phyloP scores from a whole-genome alignment of 2,888 invertebrate species.

The Serripes groenlandicus region DNA sequence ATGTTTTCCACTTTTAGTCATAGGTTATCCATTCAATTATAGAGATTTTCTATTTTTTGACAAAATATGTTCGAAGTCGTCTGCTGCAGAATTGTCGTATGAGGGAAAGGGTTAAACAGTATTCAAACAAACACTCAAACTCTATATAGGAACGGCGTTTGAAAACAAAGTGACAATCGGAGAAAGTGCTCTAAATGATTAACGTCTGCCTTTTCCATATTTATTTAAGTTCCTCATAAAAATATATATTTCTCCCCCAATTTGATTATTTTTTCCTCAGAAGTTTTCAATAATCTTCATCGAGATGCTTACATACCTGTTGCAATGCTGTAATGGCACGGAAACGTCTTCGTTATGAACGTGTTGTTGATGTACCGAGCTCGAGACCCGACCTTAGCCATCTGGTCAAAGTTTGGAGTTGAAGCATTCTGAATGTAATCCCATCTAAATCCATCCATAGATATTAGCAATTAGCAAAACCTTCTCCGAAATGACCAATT shows the following conservation, averaged over 20 bases:
- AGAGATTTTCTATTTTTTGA: no score
- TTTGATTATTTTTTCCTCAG: no score
- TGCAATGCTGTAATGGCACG: slow-evolving; percentile 91
- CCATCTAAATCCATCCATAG: slow-evolving; percentile 91
- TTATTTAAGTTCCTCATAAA: no score
- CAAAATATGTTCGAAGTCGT: no score
- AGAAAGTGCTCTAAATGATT: background rate
- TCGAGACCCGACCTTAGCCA: slow-evolving; percentile 88
- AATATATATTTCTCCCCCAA: no score
- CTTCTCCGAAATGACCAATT: slow-evolving; percentile 34
- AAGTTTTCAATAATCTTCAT: no score
- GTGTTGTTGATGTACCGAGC: slow-evolving; percentile 87
- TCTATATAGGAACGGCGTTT: no score
- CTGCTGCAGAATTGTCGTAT: no score
- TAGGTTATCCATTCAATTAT: no score
- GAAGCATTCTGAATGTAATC: slow-evolving; percentile 89
- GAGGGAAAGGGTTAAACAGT: no score
- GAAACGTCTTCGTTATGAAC: slow-evolving; percentile 90
- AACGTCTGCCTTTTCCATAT: background rate
- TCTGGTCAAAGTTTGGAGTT: slow-evolving; percentile 88
- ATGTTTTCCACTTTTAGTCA: no score
- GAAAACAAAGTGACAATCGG: background rate
- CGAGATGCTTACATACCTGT: slow-evolving; percentile 86
- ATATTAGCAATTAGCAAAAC: slow-evolving; percentile 89
- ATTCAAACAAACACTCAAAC: no score